Percentiles rank a stretch among this genome's conserved stretches.
phyloP scores from a whole-genome alignment of 2,113 vertebrate species.

The Dunckerocampus dactyliophorus region DNA sequence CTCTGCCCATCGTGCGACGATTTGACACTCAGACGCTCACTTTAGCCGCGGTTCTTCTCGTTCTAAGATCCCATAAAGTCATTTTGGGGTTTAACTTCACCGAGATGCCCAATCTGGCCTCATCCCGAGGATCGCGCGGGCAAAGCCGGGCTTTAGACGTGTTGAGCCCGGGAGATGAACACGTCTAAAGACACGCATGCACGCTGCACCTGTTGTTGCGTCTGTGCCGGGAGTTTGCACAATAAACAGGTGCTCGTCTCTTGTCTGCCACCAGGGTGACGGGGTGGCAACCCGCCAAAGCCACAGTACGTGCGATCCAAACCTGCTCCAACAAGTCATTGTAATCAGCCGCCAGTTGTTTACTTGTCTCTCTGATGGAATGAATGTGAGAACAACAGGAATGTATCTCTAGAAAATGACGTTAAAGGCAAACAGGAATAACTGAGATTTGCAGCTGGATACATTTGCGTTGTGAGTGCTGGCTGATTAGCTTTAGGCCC shows the following conservation, averaged over 20 bases:
- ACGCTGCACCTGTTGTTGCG: slow-evolving; percentile 48
- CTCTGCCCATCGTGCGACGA: background rate
- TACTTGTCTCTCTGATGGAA: background rate
- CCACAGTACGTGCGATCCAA: no score
- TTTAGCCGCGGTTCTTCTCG: background rate
- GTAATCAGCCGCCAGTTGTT: background rate
- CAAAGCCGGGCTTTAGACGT: slow-evolving; percentile 46
- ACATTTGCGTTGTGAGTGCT: no score
- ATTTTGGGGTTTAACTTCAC: background rate
- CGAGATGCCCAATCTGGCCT: background rate
- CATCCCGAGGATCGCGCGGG: background rate
- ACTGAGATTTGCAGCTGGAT: no score
- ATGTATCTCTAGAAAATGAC: background rate
- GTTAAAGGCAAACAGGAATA: no score
- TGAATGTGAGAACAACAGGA: background rate
- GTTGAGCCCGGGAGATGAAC: slow-evolving; percentile 61
- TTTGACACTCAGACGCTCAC: background rate
- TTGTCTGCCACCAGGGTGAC: slow-evolving; percentile 13
- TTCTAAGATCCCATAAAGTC: background rate
- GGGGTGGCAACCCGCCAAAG: background rate
- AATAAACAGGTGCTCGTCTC: slow-evolving; percentile 61
- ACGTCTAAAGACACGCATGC: slow-evolving; percentile 25
- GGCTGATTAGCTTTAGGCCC: no score
- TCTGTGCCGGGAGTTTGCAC: slow-evolving; percentile 39
- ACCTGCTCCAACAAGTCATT: background rate